A percentile compares a stretch with the other conserved stretches of the same genome.
Evolutionary conservation across 1,140 invertebrate genomes (phyloP).

Genomic region (Eupristina koningsbergeri): DNA sequence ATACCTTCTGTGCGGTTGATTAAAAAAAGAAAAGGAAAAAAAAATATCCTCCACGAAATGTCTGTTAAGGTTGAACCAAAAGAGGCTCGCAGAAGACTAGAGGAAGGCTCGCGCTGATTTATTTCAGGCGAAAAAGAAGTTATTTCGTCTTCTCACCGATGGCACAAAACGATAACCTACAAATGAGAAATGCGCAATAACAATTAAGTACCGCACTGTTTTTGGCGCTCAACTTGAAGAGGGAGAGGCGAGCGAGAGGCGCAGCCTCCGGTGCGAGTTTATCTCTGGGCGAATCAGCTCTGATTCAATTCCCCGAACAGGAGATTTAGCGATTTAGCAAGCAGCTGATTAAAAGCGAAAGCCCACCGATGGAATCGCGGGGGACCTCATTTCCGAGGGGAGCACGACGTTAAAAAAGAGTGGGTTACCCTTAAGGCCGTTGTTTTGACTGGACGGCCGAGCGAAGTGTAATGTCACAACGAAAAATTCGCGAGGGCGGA

Average conservation of each 20-base stretch:
- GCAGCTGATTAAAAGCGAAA: neutral
- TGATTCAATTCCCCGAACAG: neutral
- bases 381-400: neutral
- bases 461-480: slow-evolving; percentile 10
- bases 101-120: too few relatives aligned
- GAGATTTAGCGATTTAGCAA: neutral
- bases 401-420: neutral
- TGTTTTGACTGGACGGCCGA: slow-evolving; percentile 15
- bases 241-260: too few relatives aligned
- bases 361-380: neutral
- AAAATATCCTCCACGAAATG: too few relatives aligned
- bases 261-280: too few relatives aligned
- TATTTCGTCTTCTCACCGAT: too few relatives aligned
- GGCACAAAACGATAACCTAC: too few relatives aligned
- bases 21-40: too few relatives aligned
- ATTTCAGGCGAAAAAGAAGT: too few relatives aligned
- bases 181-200: neutral
- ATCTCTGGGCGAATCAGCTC: neutral
- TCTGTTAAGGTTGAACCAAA: too few relatives aligned
- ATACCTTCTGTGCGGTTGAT: too few relatives aligned
- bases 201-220: neutral
- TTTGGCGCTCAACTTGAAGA: too few relatives aligned
- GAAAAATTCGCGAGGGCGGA: neutral
- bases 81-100: too few relatives aligned
- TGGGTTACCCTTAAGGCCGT: slow-evolving; percentile 14